Percentiles rank a stretch among this genome's conserved stretches.
phyloP scores from a whole-genome alignment of 30 jellyfish, hydroid and myxozoan species.

The Aurelia sp. region DNA sequence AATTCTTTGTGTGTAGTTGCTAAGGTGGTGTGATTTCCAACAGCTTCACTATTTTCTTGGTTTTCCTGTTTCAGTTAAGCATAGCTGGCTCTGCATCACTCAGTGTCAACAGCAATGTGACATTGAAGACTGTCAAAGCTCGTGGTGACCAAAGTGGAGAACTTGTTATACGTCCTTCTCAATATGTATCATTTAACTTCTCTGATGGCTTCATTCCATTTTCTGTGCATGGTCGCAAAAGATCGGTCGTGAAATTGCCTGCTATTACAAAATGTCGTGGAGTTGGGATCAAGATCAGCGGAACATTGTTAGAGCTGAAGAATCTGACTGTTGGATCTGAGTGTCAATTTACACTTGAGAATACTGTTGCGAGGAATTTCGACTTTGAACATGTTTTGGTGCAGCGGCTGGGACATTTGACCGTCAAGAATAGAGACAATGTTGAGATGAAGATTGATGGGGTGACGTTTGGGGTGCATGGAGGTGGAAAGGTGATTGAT shows the following conservation, averaged over 20 bases:
- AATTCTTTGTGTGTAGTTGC: background rate
- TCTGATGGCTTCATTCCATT: constrained; percentile 76
- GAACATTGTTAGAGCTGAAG: constrained; percentile 21
- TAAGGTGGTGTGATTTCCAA: background rate
- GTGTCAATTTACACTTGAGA: constrained; percentile 36
- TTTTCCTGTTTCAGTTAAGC: constrained; percentile 1
- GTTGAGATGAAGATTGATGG: constrained; percentile 54
- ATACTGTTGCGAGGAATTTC: constrained; percentile 32
- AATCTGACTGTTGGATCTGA: constrained; percentile 60
- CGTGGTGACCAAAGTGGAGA: constrained; percentile 70
- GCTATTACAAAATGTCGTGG: constrained; percentile 63
- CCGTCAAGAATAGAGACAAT: constrained; percentile 30
- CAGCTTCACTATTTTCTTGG: background rate
- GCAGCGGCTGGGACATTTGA: constrained; percentile 54
- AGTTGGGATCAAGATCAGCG: constrained; percentile 44
- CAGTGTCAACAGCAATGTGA: constrained; percentile 50
- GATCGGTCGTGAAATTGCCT: constrained; percentile 41
- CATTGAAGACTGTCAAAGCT: constrained; percentile 37
- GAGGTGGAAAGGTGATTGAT: constrained; percentile 68
- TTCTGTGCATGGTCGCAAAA: constrained; percentile 50
- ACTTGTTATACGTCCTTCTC: constrained; percentile 45
- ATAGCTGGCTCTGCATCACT: constrained; percentile 71
- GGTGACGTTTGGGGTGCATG: constrained; percentile 44
- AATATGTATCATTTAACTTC: constrained; percentile 34
- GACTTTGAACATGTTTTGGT: constrained; percentile 50